Conservation (phyloP, 1,140 invertebrate species). For the Chymomyza costata region DNA sequence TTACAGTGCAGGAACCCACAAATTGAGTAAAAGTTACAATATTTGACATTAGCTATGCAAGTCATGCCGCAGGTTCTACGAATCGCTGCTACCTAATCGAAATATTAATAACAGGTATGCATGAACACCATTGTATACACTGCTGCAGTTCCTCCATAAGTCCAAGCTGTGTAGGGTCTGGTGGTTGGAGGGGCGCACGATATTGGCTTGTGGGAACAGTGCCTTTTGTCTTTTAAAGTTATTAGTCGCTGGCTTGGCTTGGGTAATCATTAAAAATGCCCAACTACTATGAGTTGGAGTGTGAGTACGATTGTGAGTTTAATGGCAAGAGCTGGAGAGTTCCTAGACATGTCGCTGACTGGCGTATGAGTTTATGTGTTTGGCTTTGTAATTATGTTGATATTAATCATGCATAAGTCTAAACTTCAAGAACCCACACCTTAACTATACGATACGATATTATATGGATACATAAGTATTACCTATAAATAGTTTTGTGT, state of each 20-base stretch:
- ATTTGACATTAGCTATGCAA: constrained; percentile 62
- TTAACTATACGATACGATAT: too few species aligned
- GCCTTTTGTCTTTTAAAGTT: constrained; percentile 54
- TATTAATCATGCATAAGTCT: constrained; percentile 72
- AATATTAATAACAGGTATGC: constrained; percentile 68
- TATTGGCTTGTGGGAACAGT: constrained; percentile 44
- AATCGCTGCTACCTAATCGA: constrained; percentile 70
- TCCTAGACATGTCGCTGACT: not conserved
- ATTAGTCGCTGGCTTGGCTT: constrained; percentile 42
- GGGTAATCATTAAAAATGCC: constrained; percentile 24
- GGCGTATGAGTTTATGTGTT: constrained; percentile 59
- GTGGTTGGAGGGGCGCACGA: not conserved
- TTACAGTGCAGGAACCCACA: constrained; percentile 19
- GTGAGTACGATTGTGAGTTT: not conserved
- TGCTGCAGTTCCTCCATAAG: constrained; percentile 24
- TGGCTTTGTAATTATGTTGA: constrained; percentile 69
- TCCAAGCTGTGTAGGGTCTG: constrained; percentile 12
- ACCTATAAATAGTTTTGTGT: too few species aligned
- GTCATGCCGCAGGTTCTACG: constrained; percentile 64
- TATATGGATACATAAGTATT: too few species aligned
- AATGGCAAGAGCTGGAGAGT: not conserved
- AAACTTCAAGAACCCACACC: constrained; percentile 24
- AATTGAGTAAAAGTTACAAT: constrained; percentile 48
- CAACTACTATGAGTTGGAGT: constrained; percentile 1
- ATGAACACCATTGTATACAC: constrained; percentile 5